phyloP scores from a whole-genome alignment of 2,113 vertebrate species.

The Cinclus cinclus region DNA sequence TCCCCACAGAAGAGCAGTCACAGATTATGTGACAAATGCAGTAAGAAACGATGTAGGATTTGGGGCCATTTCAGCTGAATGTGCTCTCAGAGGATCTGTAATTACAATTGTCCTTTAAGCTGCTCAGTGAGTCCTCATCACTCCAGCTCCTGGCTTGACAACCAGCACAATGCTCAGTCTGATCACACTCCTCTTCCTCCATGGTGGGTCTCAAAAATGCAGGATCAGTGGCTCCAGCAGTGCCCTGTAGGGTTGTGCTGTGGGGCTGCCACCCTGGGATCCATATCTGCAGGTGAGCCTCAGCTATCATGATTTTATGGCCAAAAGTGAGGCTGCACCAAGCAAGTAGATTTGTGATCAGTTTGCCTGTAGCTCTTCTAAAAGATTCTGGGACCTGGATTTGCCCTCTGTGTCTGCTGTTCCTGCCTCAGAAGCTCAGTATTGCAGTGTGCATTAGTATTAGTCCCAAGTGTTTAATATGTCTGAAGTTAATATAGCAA shows the following conservation, averaged over 20 bases:
- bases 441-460: not conserved
- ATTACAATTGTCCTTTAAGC: not conserved
- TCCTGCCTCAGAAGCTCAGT: not conserved
- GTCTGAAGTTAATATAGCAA: not conserved
- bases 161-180: not conserved
- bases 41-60: not conserved
- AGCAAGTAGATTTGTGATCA: not conserved
- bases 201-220: fast-evolving
- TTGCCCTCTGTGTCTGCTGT: not conserved
- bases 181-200: not conserved
- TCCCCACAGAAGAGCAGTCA: not conserved
- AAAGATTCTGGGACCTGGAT: not conserved
- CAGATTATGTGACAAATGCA: not conserved
- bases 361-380: not conserved
- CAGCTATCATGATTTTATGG: not conserved
- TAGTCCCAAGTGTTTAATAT: not conserved
- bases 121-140: not conserved
- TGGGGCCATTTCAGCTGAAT: not conserved
- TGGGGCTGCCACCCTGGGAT: not conserved
- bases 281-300: fast-evolving
- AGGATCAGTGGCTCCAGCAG: not conserved
- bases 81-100: not conserved
- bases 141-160: not conserved
- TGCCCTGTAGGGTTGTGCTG: not conserved
- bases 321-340: not conserved